Evolutionary conservation across 2,797 vertebrate species (phyloP).

Genomic region (Tympanoctomys barrerae): DNA sequence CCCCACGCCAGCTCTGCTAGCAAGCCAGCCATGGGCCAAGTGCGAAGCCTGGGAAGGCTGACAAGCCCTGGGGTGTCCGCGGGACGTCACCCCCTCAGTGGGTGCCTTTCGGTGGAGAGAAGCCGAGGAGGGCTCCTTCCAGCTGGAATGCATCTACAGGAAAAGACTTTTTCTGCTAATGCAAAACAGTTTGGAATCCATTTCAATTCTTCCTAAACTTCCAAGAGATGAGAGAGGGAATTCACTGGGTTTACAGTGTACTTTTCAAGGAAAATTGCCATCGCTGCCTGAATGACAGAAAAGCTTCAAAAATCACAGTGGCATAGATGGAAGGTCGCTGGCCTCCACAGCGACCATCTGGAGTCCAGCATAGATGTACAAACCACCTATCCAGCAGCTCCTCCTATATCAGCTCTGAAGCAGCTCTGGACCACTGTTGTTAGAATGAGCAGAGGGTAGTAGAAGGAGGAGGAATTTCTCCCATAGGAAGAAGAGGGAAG

Average conservation of each 20-base stretch:
- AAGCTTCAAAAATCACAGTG: slow-evolving; percentile 68
- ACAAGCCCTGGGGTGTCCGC: slow-evolving; percentile 12
- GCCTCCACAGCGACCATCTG: slow-evolving; percentile 7
- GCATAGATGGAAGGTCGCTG: slow-evolving; percentile 61
- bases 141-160: slow-evolving; percentile 79
- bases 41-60: slow-evolving; percentile 49
- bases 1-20: slow-evolving; percentile 58
- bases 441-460: background rate
- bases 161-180: slow-evolving; percentile 80
- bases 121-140: slow-evolving; percentile 66
- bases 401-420: slow-evolving; percentile 6
- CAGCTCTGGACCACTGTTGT: background rate
- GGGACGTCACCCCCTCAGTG: slow-evolving; percentile 66
- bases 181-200: slow-evolving; percentile 79
- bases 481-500: background rate
- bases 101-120: slow-evolving; percentile 63
- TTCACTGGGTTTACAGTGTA: slow-evolving; percentile 65
- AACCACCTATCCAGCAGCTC: background rate
- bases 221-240: slow-evolving; percentile 72
- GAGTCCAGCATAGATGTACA: background rate
- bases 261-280: slow-evolving; percentile 74
- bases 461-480: background rate
- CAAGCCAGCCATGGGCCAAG: slow-evolving; percentile 50
- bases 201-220: slow-evolving; percentile 72
- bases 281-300: slow-evolving; percentile 56